These are phyloP conservation scores for Scyliorhinus canicula DNA, from an alignment of 2,797 vertebrate species.

Conservation along the genomic window DNA sequence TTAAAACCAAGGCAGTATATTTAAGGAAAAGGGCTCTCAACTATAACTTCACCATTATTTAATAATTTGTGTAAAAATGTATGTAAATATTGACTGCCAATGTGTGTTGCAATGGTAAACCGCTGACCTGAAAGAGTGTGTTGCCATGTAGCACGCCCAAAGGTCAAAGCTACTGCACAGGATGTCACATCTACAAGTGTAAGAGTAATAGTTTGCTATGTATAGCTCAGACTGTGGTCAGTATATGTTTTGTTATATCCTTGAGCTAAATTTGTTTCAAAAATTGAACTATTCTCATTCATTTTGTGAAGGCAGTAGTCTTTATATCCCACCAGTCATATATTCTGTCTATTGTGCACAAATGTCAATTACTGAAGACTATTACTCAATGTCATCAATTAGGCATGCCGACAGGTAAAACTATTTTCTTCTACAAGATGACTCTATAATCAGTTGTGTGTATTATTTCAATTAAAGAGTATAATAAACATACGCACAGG, in stretches of 20 bases:
- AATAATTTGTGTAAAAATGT: conserved; percentile 23
- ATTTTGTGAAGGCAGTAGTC: conserved; percentile 6
- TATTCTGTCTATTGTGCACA: conserved; percentile 9
- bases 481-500: conserved; percentile 7
- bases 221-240: background rate
- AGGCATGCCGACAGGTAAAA: conserved; percentile 6
- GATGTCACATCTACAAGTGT: background rate
- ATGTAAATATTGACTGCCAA: background rate
- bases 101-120: background rate
- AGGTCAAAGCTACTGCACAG: background rate
- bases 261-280: conserved; percentile 20
- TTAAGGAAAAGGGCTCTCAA: background rate
- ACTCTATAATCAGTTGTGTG: background rate
- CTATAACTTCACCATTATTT: background rate
- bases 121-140: background rate
- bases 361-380: conserved; percentile 11
- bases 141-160: background rate
- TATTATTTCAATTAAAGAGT: conserved; percentile 23
- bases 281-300: conserved; percentile 2
- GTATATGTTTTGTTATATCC: background rate
- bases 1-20: background rate
- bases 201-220: background rate
- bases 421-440: background rate
- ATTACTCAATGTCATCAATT: conserved; percentile 16
- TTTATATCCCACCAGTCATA: background rate